These are phyloP conservation scores for Dasyprocta punctata DNA, from an alignment of 2,113 vertebrate species.

Conservation along the genomic window DNA sequence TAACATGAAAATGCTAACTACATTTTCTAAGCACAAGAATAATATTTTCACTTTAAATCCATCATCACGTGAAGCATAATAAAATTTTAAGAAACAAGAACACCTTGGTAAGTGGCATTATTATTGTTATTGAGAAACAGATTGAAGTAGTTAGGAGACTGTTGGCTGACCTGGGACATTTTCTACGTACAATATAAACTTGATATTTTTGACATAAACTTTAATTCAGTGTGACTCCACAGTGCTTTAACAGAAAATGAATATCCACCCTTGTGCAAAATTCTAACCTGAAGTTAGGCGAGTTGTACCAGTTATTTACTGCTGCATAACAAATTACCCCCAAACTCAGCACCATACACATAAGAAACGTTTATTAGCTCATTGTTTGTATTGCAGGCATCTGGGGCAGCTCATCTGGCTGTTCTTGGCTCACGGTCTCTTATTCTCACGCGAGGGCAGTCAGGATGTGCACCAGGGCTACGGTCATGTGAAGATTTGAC, in stretches of 20 bases:
- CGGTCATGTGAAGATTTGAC: not conserved
- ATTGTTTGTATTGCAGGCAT: not conserved
- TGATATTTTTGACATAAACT: slow-evolving; percentile 76
- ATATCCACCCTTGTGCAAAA: slow-evolving; percentile 25
- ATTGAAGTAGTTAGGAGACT: slow-evolving; percentile 85
- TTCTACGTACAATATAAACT: slow-evolving; percentile 72
- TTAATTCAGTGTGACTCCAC: slow-evolving; percentile 61
- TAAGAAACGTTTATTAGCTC: not conserved
- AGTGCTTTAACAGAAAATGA: slow-evolving; percentile 58
- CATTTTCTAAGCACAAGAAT: slow-evolving; percentile 77
- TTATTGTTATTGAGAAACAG: slow-evolving; percentile 82
- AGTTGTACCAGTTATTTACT: slow-evolving; percentile 47
- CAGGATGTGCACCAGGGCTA: not conserved
- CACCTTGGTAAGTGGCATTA: slow-evolving; percentile 80
- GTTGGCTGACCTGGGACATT: slow-evolving; percentile 81
- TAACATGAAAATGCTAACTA: slow-evolving; percentile 79
- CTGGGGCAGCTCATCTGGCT: not conserved
- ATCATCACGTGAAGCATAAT: slow-evolving; percentile 84
- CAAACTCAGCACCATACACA: not conserved
- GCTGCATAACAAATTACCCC: slow-evolving; percentile 41
- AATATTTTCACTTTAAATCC: slow-evolving; percentile 86
- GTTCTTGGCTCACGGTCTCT: not conserved
- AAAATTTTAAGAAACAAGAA: slow-evolving; percentile 85
- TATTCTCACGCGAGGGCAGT: not conserved
- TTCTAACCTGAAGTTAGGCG: slow-evolving; percentile 48